Conservation (phyloP, 2,797 vertebrate genomes). For the Leptatherina wallacei region DNA sequence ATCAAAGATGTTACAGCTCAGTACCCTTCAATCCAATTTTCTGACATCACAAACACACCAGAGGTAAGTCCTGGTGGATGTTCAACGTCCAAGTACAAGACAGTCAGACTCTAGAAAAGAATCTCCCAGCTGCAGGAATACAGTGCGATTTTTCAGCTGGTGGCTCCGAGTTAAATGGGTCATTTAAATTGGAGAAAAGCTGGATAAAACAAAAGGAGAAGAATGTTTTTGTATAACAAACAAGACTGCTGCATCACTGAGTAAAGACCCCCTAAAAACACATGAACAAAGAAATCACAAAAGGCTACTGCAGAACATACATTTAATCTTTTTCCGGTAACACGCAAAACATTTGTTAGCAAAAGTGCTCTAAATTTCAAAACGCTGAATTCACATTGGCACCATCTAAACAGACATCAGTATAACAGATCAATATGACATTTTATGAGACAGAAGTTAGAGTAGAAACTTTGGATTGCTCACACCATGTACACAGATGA, state of each 20-base stretch:
- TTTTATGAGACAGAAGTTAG: slow-evolving; percentile 12
- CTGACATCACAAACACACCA: slow-evolving; percentile 1
- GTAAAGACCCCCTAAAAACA: slow-evolving; percentile 1
- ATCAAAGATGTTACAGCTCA: slow-evolving; percentile 17
- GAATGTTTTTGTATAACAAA: neutral
- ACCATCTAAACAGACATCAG: slow-evolving; percentile 21
- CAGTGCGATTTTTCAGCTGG: neutral
- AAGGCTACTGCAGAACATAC: neutral
- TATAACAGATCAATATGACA: neutral
- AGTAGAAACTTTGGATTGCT: slow-evolving; percentile 20
- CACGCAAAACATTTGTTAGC: neutral
- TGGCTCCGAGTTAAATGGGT: neutral
- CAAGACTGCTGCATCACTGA: neutral
- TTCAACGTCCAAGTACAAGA: slow-evolving; percentile 3
- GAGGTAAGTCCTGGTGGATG: slow-evolving; percentile 22
- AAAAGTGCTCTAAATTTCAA: slow-evolving; percentile 7
- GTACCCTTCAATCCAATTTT: slow-evolving; percentile 11
- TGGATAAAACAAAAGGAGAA: neutral
- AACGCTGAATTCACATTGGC: slow-evolving; percentile 36
- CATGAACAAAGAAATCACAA: neutral
- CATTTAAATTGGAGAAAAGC: neutral
- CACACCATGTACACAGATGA: slow-evolving; percentile 15
- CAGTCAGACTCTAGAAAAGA: neutral
- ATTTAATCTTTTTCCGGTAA: neutral
- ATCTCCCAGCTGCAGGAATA: neutral